Evolutionary conservation across 2,888 invertebrate genomes (phyloP), one percentile per base, ranked within the genome.

Genomic region (Yponomeuta evonymella): DNA sequence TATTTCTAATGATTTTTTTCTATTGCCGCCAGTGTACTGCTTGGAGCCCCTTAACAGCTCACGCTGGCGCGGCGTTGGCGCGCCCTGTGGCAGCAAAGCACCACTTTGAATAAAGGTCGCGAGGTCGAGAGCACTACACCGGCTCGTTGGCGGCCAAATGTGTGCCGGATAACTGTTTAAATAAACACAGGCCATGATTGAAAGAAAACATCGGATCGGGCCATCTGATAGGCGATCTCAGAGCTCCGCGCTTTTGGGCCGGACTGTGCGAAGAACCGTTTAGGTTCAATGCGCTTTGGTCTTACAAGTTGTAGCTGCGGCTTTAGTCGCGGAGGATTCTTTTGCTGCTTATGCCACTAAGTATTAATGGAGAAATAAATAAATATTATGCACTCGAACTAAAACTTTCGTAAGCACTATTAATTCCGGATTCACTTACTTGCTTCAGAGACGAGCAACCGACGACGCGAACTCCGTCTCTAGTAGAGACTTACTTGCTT

Each of bases 101-200:
- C 43, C 43, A 69, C 79, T 85, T 85, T 85, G 86, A 87, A 88
- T 88, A 88, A 88, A 90, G 90, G 90, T 90, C 88, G 88, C 73
- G 83, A 77, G 90, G 90, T 90, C 90, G 87, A 80, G 83, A 85
- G 82, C 84, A 84, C 78, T 80, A 80, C 83, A 79, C 80, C 83
- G 83, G 85, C 84, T 84, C 87, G 86, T 83, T 83, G 81, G 82
- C 83, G 81, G 81, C 85, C 74, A 82, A 83, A 88, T 85, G 85
- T 90, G 81, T 89, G 88, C 81, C 89, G 83, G 79, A 78, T 90
- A 90, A 89, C 90, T 84, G 90, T 89, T 84, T 76, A 80, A 81
- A 80, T 79, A 88, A 89, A 89, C 88, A 87, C 85, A 83, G 82
- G 81, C 84, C 81, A 81, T 81, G 83, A 83, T 84, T 82, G 79